Evolutionary conservation across 2,888 invertebrate genomes (phyloP), one percentile per base, ranked within the genome.

Genomic region (Sisyra nigra): DNA sequence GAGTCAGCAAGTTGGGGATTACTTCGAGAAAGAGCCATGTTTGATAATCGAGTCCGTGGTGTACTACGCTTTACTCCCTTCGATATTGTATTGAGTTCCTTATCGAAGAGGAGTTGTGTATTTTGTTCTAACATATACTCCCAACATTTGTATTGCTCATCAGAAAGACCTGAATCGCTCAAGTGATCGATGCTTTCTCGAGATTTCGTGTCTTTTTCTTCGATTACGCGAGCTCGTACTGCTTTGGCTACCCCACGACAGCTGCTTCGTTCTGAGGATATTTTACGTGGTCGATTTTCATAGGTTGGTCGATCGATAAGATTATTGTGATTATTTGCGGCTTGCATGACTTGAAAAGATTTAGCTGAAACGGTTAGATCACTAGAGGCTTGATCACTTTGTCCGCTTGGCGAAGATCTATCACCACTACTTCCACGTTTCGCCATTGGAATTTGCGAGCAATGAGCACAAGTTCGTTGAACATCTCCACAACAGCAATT

Each of bases 81-180:
- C 0, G 81, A 78, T 35, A 86, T 62, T 30, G 86, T 84, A 54
- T 88, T 86, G 40, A 88, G 60, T 59, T 89, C 89, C 56, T 87
- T 87, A 59, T 88, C 87, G 54, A 89, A 89, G 2, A 89, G 56
- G 57, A 88, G 67, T 57, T 88, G 88, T 0, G 88, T 88, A 54
- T 89, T 89, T 58, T 88, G 86, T 56, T 89, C 89, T 39, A 89
- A 61, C 86, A 89, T 88, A 54, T 89, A 89, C 53, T 89, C 89
- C 89, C 89, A 89, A 56, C 88, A 89, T 57, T 87, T 83, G 55
- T 86, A 87, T 56, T 88, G 88, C 57, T 89, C 89, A 54, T 87
- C 88, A 2, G 82, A 79, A 45, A 80, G 67, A 7, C 66, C 71
- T 1, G 68, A 72, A 56, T 71, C 72, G 3, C 67, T 67, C 52